Percentiles rank a stretch among this genome's conserved stretches.
phyloP scores from a whole-genome alignment of 2,113 vertebrate species.

The Tragelaphus buxtoni region DNA sequence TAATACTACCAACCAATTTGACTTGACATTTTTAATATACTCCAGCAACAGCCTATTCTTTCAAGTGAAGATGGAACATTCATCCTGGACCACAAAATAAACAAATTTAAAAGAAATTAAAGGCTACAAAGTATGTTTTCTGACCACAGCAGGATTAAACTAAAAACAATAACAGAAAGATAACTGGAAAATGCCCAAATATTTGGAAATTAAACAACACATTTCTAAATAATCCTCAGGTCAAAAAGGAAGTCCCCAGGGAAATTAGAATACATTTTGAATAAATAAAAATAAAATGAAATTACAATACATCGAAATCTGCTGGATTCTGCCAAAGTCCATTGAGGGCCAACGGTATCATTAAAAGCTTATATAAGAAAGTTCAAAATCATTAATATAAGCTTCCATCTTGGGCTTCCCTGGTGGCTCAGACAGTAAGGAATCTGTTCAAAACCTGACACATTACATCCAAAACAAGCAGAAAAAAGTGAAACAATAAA shows the following conservation, averaged over 20 bases:
- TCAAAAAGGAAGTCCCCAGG: background rate
- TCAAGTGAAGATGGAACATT: background rate
- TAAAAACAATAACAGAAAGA: background rate
- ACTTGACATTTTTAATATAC: background rate
- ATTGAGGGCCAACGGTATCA: background rate
- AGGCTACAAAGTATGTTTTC: background rate
- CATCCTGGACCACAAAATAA: background rate
- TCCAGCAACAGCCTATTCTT: background rate
- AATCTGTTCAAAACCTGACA: background rate
- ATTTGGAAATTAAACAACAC: background rate
- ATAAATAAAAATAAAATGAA: background rate
- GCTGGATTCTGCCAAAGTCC: background rate
- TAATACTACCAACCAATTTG: background rate
- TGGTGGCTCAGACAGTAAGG: background rate
- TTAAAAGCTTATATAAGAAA: background rate
- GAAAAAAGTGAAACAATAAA: background rate
- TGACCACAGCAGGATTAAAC: background rate
- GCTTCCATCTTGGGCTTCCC: background rate
- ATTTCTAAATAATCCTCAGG: background rate
- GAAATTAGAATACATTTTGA: background rate
- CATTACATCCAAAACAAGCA: background rate
- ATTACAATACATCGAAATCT: background rate
- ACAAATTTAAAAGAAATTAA: background rate
- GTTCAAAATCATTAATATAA: background rate
- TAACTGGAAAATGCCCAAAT: background rate